Evolutionary conservation across 2,113 vertebrate genomes (phyloP).

Genomic region (Shinisaurus crocodilurus): DNA sequence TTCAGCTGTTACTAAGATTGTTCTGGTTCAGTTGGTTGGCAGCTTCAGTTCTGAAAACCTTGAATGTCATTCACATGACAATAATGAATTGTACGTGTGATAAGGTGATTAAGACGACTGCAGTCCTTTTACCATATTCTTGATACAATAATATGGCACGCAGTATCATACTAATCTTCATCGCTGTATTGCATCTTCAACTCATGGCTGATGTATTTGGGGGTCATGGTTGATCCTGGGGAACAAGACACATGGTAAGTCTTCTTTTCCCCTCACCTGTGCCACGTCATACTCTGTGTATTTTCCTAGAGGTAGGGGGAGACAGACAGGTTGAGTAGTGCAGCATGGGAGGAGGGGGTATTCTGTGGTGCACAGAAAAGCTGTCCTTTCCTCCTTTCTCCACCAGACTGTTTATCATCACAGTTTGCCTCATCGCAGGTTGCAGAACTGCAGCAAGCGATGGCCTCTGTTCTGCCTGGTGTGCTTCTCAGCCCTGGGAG

Average conservation of each 20-base stretch:
- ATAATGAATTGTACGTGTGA: background rate
- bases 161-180: background rate
- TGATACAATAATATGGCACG: background rate
- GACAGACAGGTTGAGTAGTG: background rate
- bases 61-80: background rate
- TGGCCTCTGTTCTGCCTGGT: background rate
- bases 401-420: background rate
- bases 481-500: background rate
- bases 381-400: background rate
- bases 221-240: background rate
- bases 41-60: background rate
- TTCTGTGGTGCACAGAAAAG: background rate
- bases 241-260: background rate
- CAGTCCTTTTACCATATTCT: background rate
- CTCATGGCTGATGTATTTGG: background rate
- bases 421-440: background rate
- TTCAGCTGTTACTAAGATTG: background rate
- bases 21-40: background rate
- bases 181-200: background rate
- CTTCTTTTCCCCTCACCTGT: background rate
- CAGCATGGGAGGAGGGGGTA: background rate
- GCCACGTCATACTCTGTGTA: background rate
- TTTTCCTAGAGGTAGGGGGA: background rate
- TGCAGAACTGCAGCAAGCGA: background rate
- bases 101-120: background rate